These are phyloP conservation scores for Ophion ventricosus DNA, from an alignment of 2,888 invertebrate genomes.

Conservation along the genomic window DNA sequence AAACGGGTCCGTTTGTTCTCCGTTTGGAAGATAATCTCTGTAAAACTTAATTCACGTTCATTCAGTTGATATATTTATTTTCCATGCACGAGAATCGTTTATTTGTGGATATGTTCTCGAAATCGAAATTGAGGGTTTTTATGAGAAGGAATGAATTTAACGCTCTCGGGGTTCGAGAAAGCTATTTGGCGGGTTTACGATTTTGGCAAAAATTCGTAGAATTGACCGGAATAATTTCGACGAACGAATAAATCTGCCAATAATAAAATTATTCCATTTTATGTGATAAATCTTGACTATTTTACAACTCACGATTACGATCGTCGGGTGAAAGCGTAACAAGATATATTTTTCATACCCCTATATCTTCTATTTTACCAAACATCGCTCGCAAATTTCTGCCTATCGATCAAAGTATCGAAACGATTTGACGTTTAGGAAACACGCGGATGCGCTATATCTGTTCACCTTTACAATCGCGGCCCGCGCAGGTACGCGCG, in stretches of 20 bases:
- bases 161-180: neutral
- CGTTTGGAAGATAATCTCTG: too few relatives aligned
- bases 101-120: neutral
- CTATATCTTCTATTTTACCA: too few relatives aligned
- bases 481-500: conserved; percentile 46
- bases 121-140: neutral
- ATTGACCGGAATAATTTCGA: neutral
- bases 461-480: neutral
- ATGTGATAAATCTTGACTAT: neutral
- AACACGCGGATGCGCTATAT: too few relatives aligned
- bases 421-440: neutral
- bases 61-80: neutral
- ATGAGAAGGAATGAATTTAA: neutral
- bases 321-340: neutral
- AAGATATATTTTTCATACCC: neutral
- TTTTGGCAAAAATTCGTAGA: neutral
- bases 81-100: neutral
- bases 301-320: neutral
- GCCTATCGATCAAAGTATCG: neutral
- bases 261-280: neutral
- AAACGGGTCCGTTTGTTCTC: too few relatives aligned
- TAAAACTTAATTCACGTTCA: too few relatives aligned
- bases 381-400: too few relatives aligned
- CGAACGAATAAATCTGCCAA: neutral
- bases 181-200: neutral